phyloP scores from a whole-genome alignment of 2,888 invertebrate genomes.

The Drosophila lacicola region DNA sequence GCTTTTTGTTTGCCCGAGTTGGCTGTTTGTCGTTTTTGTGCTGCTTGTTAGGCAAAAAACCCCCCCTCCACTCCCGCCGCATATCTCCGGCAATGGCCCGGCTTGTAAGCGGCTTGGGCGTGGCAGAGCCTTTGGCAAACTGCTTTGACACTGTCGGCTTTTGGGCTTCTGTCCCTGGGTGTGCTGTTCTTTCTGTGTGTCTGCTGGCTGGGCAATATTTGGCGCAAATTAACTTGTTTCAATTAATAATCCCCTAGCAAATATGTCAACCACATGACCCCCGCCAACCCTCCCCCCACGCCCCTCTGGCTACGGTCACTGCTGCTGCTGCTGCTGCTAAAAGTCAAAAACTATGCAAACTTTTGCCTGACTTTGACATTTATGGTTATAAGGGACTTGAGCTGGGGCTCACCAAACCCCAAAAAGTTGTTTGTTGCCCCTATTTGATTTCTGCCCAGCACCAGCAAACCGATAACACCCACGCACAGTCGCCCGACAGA shows the following conservation, averaged over 20 bases:
- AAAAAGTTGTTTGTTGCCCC: conserved; percentile 64
- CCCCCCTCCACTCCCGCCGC: neutral
- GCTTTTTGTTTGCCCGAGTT: conserved; percentile 70
- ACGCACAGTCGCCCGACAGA: conserved; percentile 7
- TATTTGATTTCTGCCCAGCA: conserved; percentile 55
- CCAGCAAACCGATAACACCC: conserved; percentile 1
- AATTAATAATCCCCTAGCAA: conserved; percentile 84
- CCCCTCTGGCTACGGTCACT: conserved; percentile 20
- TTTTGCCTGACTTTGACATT: conserved; percentile 82
- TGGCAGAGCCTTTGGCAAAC: conserved; percentile 65
- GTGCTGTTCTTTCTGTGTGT: conserved; percentile 32
- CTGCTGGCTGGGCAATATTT: conserved; percentile 64
- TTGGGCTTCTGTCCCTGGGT: conserved; percentile 15
- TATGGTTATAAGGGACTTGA: conserved; percentile 71
- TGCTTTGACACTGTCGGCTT: conserved; percentile 65
- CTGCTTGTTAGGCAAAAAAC: conserved; percentile 46
- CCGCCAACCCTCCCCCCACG: neutral
- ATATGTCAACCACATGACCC: conserved; percentile 81
- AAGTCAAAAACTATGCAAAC: conserved; percentile 81
- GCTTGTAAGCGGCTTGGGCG: conserved; percentile 40
- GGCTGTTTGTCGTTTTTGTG: conserved; percentile 65
- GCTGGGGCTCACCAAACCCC: conserved; percentile 11
- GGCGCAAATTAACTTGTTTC: conserved; percentile 84
- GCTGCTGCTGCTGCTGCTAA: conserved; percentile 45
- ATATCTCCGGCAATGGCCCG: neutral